Conservation (phyloP, 2,113 vertebrate genomes). For the Cyanoderma ruficeps region DNA sequence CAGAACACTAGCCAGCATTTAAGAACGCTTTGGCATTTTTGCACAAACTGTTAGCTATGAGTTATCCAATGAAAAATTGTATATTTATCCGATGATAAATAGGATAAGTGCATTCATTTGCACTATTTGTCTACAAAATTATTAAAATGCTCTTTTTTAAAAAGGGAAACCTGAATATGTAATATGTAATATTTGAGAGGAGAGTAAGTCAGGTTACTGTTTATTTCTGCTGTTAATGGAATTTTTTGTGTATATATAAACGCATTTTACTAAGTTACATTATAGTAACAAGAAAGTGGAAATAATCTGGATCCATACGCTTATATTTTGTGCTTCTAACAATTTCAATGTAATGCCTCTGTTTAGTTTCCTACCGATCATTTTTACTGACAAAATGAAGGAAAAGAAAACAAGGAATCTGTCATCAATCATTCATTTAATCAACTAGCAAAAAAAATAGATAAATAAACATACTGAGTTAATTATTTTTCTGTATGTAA, state of each 20-base stretch:
- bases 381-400: constrained; percentile 75
- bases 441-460: constrained; percentile 81
- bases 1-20: neutral
- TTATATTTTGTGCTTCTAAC: constrained; percentile 59
- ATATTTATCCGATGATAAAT: neutral
- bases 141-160: neutral
- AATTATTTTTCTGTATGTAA: constrained; percentile 80
- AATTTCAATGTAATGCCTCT: constrained; percentile 64
- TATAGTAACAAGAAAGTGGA: neutral
- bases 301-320: neutral
- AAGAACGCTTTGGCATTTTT: neutral
- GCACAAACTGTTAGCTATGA: neutral
- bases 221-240: neutral
- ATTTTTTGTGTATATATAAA: neutral
- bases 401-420: constrained; percentile 76
- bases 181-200: neutral
- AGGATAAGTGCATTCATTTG: neutral
- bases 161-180: neutral
- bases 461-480: constrained; percentile 82
- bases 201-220: neutral
- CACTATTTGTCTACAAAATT: neutral
- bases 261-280: constrained; percentile 7
- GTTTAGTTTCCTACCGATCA: constrained; percentile 75
- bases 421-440: constrained; percentile 85
- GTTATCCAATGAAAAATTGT: neutral